Evolutionary conservation across 2,797 vertebrate genomes (phyloP).

Genomic region (Otolemur crassicaudatus): DNA sequence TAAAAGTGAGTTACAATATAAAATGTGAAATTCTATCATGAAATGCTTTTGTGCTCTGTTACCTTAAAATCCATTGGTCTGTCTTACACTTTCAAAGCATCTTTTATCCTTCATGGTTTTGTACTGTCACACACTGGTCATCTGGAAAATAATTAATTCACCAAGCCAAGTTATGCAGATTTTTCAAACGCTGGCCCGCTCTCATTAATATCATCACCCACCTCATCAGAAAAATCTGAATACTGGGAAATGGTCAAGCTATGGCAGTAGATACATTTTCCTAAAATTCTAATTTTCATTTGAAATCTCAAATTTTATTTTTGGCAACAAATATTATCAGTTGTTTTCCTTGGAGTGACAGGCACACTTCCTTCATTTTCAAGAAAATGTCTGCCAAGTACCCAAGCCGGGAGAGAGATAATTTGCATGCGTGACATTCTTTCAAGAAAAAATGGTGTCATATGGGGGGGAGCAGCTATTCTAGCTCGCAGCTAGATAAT

Average conservation of each 20-base stretch:
- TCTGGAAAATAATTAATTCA: not conserved
- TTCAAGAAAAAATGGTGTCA: conserved; percentile 1
- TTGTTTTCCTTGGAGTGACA: conserved; percentile 50
- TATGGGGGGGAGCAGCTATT: not conserved
- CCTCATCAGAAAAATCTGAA: conserved; percentile 53
- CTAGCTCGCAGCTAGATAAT: not conserved
- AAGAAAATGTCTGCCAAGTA: conserved; percentile 55
- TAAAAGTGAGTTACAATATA: not conserved
- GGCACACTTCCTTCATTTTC: conserved; percentile 54
- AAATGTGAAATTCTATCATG: not conserved
- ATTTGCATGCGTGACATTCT: conserved; percentile 8
- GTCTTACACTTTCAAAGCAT: not conserved
- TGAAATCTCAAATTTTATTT: conserved; percentile 63
- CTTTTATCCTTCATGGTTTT: not conserved
- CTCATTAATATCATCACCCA: conserved; percentile 39
- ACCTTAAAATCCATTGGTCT: not conserved
- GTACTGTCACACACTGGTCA: not conserved
- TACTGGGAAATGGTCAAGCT: conserved; percentile 45
- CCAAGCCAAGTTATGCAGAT: not conserved
- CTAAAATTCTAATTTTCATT: conserved; percentile 60
- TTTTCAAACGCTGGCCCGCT: conserved; percentile 7
- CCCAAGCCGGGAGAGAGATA: not conserved
- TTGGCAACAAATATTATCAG: conserved; percentile 36
- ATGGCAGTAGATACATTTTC: conserved; percentile 24
- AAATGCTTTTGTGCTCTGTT: not conserved